Percentiles rank a stretch among this genome's conserved stretches.
Evolutionary conservation across 2,888 invertebrate genomes (phyloP).

Genomic region (Callosobruchus maculatus): DNA sequence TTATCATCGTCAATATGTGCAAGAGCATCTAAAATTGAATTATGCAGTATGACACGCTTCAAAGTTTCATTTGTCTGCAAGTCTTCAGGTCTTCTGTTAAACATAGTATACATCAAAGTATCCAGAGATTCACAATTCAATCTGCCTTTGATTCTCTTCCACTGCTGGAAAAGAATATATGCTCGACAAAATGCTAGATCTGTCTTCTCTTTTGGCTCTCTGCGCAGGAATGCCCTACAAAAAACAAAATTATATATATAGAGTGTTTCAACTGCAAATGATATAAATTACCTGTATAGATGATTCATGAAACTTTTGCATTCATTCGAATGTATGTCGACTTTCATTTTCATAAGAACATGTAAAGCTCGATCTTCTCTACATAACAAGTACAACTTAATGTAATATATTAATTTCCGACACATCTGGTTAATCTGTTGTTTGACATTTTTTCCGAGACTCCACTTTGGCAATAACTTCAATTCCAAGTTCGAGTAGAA

Average conservation of each 20-base stretch:
- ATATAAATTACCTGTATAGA: slow-evolving; percentile 27
- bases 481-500: slow-evolving; percentile 31
- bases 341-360: slow-evolving; percentile 32
- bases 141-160: slow-evolving; percentile 25
- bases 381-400: slow-evolving; percentile 28
- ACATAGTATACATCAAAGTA: slow-evolving; percentile 27
- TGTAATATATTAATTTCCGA: slow-evolving; percentile 22
- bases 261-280: not conserved
- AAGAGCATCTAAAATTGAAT: slow-evolving; percentile 14
- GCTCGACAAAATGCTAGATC: slow-evolving; percentile 34
- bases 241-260: slow-evolving; percentile 3
- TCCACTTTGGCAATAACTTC: slow-evolving; percentile 21
- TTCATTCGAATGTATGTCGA: slow-evolving; percentile 17
- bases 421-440: slow-evolving; percentile 17
- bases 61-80: slow-evolving; percentile 26
- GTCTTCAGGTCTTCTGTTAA: slow-evolving; percentile 24
- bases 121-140: slow-evolving; percentile 26
- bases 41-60: slow-evolving; percentile 24
- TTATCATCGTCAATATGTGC: slow-evolving; percentile 14
- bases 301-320: slow-evolving; percentile 29
- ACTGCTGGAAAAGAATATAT: slow-evolving; percentile 34
- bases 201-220: slow-evolving; percentile 22
- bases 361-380: slow-evolving; percentile 30
- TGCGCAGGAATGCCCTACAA: slow-evolving; percentile 30
- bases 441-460: slow-evolving; percentile 17